Evolutionary conservation across 2,797 vertebrate genomes (phyloP).

Genomic region (Silurus aristotelis): DNA sequence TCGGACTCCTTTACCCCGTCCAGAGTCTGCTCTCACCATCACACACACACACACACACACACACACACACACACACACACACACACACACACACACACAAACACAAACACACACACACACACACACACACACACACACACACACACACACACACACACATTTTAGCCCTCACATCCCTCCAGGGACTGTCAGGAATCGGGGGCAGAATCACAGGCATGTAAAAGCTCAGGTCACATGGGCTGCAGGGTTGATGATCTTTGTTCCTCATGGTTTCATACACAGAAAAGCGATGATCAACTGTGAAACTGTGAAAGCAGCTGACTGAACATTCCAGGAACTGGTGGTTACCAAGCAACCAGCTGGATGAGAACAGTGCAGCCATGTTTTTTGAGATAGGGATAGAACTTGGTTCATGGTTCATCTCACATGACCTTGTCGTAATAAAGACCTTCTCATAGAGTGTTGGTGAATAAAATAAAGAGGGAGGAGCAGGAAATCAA

Average conservation of each 20-base stretch:
- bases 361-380: constrained; percentile 5
- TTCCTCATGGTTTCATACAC: not conserved
- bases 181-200: not conserved
- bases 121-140: not conserved
- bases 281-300: not conserved
- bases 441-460: not conserved
- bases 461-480: not conserved
- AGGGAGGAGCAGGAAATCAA: constrained; percentile 1
- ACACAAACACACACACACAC: constrained; percentile 6
- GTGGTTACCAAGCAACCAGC: constrained; percentile 32
- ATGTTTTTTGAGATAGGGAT: not conserved
- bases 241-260: not conserved
- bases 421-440: not conserved
- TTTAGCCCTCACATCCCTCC: not conserved
- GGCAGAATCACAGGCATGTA: not conserved
- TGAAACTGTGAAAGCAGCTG: not conserved
- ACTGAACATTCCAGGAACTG: not conserved
- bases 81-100: constrained; percentile 19
- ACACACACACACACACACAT: constrained; percentile 17
- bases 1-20: not conserved
- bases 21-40: constrained; percentile 22
- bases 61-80: not conserved
- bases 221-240: not conserved
- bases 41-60: constrained; percentile 1
- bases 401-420: not conserved